A percentile compares a stretch with the other conserved stretches of the same genome.
Conservation (phyloP, 1,140 invertebrate species). For the Eciton burchellii region DNA sequence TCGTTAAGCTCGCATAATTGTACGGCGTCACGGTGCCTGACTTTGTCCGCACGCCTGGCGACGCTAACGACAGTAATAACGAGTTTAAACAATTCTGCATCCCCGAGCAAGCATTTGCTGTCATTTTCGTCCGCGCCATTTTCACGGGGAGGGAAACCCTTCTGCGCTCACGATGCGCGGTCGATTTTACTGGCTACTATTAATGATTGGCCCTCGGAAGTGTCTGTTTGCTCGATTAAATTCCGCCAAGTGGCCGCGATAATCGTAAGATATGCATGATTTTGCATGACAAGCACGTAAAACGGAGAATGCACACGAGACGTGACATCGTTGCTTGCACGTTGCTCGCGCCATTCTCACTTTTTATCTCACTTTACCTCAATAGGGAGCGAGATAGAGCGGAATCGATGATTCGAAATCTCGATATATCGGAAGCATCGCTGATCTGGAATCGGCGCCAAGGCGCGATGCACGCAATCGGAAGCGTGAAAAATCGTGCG, state of each 20-base stretch:
- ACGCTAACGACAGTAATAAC: constrained; percentile 58
- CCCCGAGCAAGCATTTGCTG: constrained; percentile 18
- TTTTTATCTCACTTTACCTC: background rate
- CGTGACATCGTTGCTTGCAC: background rate
- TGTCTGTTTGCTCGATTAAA: constrained; percentile 6
- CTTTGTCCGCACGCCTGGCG: constrained; percentile 13
- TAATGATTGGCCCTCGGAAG: constrained; percentile 4
- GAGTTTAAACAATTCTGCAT: constrained; percentile 53
- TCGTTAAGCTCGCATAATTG: constrained; percentile 64
- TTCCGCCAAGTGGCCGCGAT: background rate
- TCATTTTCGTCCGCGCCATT: constrained; percentile 14
- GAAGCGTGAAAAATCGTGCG: background rate
- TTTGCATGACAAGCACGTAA: constrained; percentile 1
- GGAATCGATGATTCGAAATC: constrained; percentile 1
- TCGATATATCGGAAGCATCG: background rate
- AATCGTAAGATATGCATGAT: constrained; percentile 2
- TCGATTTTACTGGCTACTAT: background rate
- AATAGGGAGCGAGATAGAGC: background rate
- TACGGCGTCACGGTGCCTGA: constrained; percentile 23
- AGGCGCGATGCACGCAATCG: background rate
- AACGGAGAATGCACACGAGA: background rate
- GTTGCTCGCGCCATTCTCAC: background rate
- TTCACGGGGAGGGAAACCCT: constrained; percentile 14
- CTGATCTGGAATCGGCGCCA: background rate
- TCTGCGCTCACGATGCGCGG: constrained; percentile 1